Conservation (phyloP, 1,140 invertebrate genomes). For the Atta texana region DNA sequence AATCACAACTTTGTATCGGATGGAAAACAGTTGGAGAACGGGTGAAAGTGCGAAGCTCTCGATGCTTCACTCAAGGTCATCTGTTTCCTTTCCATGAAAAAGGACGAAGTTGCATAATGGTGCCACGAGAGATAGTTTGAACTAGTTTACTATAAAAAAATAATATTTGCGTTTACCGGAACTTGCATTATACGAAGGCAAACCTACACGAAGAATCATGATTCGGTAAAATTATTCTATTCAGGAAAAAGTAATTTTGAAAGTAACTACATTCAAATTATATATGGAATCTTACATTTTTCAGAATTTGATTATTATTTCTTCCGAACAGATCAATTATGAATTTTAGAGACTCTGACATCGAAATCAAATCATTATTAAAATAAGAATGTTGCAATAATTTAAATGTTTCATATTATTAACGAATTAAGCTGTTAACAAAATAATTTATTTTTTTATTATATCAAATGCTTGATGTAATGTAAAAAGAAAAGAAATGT, state of each 20-base stretch:
- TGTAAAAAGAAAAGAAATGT: no score
- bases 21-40: conserved; percentile 59
- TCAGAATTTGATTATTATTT: not conserved
- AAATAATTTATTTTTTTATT: no score
- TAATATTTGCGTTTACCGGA: not conserved
- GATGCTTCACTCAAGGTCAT: conserved; percentile 64
- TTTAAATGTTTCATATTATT: not conserved
- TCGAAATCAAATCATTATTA: not conserved
- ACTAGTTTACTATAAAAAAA: conserved; percentile 46
- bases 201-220: not conserved
- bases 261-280: not conserved
- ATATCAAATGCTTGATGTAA: not conserved
- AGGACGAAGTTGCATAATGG: conserved; percentile 38
- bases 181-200: not conserved
- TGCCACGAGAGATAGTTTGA: conserved; percentile 5
- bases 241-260: not conserved
- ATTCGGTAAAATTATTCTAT: conserved; percentile 1
- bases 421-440: not conserved
- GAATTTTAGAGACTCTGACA: not conserved
- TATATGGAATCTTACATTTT: not conserved
- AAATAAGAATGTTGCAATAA: not conserved
- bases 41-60: conserved; percentile 67
- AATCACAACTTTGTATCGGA: conserved; percentile 37
- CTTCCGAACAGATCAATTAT: not conserved
- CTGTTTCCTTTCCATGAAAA: conserved; percentile 41